Evolutionary conservation across 2,113 vertebrate species (phyloP).

Genomic region (Cephalopterus ornatus): DNA sequence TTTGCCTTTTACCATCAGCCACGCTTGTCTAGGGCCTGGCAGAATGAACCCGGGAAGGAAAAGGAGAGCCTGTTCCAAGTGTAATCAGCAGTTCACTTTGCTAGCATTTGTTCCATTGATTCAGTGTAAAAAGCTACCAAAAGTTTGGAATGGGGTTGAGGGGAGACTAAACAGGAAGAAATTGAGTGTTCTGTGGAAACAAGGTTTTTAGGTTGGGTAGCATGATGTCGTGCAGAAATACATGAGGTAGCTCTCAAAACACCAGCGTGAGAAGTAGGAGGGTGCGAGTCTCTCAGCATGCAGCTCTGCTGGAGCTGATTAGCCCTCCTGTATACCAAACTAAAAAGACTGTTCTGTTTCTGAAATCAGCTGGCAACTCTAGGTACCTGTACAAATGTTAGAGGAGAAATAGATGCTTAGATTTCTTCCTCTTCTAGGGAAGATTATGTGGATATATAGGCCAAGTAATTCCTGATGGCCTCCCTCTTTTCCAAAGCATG

Average conservation of each 20-base stretch:
- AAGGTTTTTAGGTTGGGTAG: not conserved
- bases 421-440: not conserved
- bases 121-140: not conserved
- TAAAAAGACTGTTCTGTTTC: not conserved
- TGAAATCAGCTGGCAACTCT: not conserved
- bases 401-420: not conserved
- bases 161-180: slow-evolving; percentile 21
- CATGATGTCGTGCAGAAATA: not conserved
- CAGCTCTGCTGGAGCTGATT: not conserved
- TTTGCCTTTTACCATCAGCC: not conserved
- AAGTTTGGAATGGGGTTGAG: not conserved
- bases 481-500: not conserved
- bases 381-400: not conserved
- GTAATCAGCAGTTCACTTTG: not conserved
- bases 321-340: not conserved
- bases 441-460: not conserved
- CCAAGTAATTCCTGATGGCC: not conserved
- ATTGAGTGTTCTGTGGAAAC: not conserved
- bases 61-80: not conserved
- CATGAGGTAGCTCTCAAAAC: not conserved
- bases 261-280: not conserved
- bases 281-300: not conserved
- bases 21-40: not conserved
- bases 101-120: not conserved
- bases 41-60: not conserved